Conservation (phyloP, 2,113 vertebrate species). For the Hepsetus odoe region DNA sequence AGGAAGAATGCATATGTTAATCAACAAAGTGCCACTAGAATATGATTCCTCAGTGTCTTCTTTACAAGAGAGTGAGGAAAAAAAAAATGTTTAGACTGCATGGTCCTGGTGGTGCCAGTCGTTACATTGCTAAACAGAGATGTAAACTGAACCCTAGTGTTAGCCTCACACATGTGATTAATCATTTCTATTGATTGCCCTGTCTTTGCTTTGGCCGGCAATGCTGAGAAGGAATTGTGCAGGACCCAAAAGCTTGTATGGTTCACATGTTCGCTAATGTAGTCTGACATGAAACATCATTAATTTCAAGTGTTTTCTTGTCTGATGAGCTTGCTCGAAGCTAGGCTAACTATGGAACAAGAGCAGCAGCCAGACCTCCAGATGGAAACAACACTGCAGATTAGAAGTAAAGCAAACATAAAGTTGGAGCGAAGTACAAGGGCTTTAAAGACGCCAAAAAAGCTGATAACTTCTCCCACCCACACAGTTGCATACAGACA, state of each 20-base stretch:
- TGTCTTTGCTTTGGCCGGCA: conserved; percentile 58
- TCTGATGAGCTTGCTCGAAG: conserved; percentile 83
- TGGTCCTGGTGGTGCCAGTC: conserved; percentile 15
- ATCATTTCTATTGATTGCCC: conserved; percentile 52
- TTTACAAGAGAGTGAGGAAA: conserved; percentile 13
- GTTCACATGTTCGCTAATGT: conserved; percentile 60
- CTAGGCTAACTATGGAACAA: conserved; percentile 79
- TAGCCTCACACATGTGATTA: conserved; percentile 48
- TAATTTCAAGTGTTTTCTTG: conserved; percentile 85
- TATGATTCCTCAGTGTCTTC: conserved; percentile 9
- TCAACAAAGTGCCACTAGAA: neutral
- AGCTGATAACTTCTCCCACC: conserved; percentile 61
- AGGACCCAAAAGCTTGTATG: conserved; percentile 44
- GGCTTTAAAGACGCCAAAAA: conserved; percentile 71
- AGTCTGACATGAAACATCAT: conserved; percentile 77
- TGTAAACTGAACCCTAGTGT: conserved; percentile 27
- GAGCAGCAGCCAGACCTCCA: conserved; percentile 76
- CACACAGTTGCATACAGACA: neutral
- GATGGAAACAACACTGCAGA: conserved; percentile 78
- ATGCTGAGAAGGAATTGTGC: conserved; percentile 33
- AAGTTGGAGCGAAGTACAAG: conserved; percentile 65
- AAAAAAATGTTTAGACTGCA: conserved; percentile 2
- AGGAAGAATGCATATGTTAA: conserved; percentile 22
- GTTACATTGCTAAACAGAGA: conserved; percentile 42
- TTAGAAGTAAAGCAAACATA: conserved; percentile 79